These are phyloP conservation scores for Gopherus evgoodei DNA, from an alignment of 2,113 vertebrate genomes.

Conservation along the genomic window DNA sequence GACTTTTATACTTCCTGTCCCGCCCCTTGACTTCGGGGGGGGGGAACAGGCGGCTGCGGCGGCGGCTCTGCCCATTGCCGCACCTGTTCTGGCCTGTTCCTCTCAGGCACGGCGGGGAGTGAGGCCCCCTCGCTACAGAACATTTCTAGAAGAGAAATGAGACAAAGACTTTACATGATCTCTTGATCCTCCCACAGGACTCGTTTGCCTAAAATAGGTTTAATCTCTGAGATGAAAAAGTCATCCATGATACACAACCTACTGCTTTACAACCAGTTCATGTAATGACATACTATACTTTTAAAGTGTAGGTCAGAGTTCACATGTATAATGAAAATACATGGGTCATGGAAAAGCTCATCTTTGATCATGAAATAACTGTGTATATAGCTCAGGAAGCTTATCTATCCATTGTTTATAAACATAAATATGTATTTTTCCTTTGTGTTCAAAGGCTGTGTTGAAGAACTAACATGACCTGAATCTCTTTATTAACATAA, in stretches of 20 bases:
- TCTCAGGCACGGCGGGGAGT: no score
- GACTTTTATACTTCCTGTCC: no score
- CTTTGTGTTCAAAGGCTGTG: background rate
- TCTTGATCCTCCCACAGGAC: background rate
- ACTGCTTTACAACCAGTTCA: background rate
- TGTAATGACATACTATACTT: background rate
- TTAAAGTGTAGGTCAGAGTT: background rate
- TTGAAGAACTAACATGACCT: background rate
- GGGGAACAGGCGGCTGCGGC: no score
- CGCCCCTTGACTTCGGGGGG: no score
- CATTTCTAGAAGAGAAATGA: constrained; percentile 39
- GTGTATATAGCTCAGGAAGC: background rate
- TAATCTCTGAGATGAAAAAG: background rate
- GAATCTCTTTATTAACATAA: background rate
- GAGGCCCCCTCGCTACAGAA: no score
- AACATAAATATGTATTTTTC: background rate
- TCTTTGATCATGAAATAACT: background rate
- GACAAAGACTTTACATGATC: constrained; percentile 29
- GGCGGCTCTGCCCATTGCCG: no score
- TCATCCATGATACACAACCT: background rate
- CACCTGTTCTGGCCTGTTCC: no score
- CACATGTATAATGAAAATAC: rapidly evolving
- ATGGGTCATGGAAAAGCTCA: background rate
- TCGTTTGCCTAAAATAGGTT: background rate
- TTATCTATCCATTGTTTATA: background rate